Conservation (phyloP, 2,888 invertebrate species). For the Erebia ligea region DNA sequence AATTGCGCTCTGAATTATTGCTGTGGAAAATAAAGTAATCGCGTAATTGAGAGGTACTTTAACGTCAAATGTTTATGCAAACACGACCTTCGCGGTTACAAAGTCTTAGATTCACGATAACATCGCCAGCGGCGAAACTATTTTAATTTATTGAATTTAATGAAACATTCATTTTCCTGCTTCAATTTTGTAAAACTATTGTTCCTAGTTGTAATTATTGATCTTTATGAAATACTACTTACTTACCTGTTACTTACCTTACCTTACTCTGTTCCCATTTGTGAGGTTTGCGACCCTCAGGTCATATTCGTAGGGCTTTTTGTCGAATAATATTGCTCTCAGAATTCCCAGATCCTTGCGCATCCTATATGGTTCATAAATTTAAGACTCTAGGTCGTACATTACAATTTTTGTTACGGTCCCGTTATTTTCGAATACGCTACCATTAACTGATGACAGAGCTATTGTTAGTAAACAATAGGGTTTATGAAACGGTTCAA, state of each 20-base stretch:
- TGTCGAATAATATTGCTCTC: too few relatives aligned
- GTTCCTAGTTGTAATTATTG: not conserved
- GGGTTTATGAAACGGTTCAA: conserved; percentile 30
- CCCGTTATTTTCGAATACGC: conserved; percentile 19
- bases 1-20: conserved; percentile 42
- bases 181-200: conserved; percentile 3
- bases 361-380: not conserved
- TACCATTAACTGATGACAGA: conserved; percentile 30
- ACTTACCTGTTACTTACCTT: too few relatives aligned
- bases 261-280: too few relatives aligned
- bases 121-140: conserved; percentile 47
- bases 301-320: too few relatives aligned
- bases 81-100: conserved; percentile 50
- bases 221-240: not conserved
- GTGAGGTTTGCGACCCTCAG: too few relatives aligned
- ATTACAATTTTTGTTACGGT: conserved; percentile 3
- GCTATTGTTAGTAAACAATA: conserved; percentile 44
- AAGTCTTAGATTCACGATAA: conserved; percentile 47
- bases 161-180: not conserved
- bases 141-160: conserved; percentile 23
- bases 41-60: conserved; percentile 24
- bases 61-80: conserved; percentile 40
- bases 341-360: not conserved
- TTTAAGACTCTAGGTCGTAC: not conserved
- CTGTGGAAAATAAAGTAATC: conserved; percentile 29